Evolutionary conservation across 2,888 invertebrate species (phyloP), one percentile per base, ranked within the genome.

Genomic region (Pandemis cinnamomeana): DNA sequence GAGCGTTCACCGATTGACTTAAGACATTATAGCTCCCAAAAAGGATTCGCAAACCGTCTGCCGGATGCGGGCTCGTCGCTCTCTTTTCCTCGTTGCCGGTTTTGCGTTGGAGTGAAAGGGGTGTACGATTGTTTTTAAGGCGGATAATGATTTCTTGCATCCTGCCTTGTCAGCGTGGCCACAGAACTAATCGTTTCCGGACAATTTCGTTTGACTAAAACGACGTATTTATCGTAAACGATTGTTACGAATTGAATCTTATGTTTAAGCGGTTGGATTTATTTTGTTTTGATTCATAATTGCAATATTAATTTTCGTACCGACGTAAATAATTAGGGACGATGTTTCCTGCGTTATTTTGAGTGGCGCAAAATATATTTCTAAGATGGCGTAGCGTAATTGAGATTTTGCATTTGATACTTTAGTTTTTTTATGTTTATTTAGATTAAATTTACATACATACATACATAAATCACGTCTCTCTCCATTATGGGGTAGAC

Each of bases 131-230:
- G 84, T 85, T 88, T 91, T 89, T 89, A 86, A 89, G 91, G 91
- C 89, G 87, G 63, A 91, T 91, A 91, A 91, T 90, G 89, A 88
- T 86, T 88, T 86, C 86, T 89, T 84, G 84, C 91, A 91, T 93
- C 93, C 91, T 89, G 90, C 84, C 87, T 36, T 91, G 91, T 91
- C 92, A 91, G 86, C 92, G 87, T 91, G 91, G 87, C 87, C 1
- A n/a, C 89, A 89, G 90, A 91, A 93, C 91, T 90, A 92, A 93
- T 93, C 91, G 91, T 89, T 92, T 93, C 93, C 92, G 88, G 80
- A 85, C 85, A 76, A 77, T 76, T 71, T 67, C 53, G 42, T 61
- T 73, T 71, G 64, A 67, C 15, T 11, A 69, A 76, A 87, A 86
- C 48, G 79, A 42, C 79, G 4, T 81, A 87, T 77, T 75, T 76